These are phyloP conservation scores for Podiceps cristatus DNA, from an alignment of 2,113 vertebrate species.

Conservation along the genomic window DNA sequence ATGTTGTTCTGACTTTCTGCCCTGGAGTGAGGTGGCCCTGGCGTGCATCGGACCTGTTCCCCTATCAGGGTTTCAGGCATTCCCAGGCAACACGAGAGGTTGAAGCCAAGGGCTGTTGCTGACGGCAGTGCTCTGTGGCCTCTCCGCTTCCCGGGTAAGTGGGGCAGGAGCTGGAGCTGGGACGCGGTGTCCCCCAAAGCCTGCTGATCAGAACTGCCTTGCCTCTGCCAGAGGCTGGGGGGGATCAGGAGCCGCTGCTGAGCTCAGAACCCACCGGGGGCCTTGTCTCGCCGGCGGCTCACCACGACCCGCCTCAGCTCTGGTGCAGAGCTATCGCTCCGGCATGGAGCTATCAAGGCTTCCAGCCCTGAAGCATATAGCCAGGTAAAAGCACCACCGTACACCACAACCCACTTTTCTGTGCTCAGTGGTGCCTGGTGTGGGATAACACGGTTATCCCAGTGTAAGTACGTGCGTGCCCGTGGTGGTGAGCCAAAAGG, in stretches of 20 bases:
- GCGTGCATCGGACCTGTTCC: fast-evolving
- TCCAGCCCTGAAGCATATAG: not conserved
- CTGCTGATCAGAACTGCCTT: not conserved
- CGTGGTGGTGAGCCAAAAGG: not conserved
- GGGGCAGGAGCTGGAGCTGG: not conserved
- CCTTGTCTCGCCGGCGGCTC: fast-evolving
- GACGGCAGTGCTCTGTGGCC: not conserved
- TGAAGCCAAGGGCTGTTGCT: not conserved
- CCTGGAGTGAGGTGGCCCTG: not conserved
- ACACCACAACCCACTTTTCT: not conserved
- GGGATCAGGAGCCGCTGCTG: not conserved
- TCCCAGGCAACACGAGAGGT: not conserved
- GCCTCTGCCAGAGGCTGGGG: not conserved
- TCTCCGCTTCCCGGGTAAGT: not conserved
- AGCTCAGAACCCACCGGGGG: not conserved
- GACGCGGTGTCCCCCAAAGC: fast-evolving
- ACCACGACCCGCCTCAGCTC: fast-evolving
- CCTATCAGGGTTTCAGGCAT: not conserved
- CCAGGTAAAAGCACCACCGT: not conserved
- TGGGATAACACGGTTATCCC: not conserved
- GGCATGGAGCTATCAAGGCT: not conserved
- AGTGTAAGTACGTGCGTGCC: not conserved
- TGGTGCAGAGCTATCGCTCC: not conserved
- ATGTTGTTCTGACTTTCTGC: fast-evolving
- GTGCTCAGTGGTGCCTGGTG: not conserved